phyloP scores from a whole-genome alignment of 2,888 invertebrate genomes.

The Scrobipalpa atriplicella region DNA sequence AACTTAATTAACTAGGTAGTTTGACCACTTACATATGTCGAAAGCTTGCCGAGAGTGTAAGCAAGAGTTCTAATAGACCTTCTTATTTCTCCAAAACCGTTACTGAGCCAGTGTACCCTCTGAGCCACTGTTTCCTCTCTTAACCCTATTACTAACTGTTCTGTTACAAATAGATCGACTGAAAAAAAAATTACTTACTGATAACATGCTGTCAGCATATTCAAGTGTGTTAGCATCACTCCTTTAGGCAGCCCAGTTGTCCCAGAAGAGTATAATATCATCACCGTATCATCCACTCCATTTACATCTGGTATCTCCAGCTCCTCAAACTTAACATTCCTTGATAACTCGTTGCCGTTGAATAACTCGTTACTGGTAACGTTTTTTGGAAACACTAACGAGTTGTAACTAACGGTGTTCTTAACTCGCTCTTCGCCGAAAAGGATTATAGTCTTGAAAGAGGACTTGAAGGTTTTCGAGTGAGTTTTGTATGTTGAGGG shows the following conservation, averaged over 20 bases:
- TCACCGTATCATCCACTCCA: conserved; percentile 54
- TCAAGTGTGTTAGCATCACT: conserved; percentile 64
- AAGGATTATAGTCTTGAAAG: conserved; percentile 53
- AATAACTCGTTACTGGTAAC: conserved; percentile 32
- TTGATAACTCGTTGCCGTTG: conserved; percentile 37
- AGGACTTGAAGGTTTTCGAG: conserved; percentile 44
- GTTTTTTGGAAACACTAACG: conserved; percentile 42
- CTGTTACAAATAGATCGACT: not conserved
- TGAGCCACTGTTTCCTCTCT: no score
- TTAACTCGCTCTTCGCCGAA: conserved; percentile 49
- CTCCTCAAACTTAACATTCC: conserved; percentile 51
- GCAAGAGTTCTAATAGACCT: no score
- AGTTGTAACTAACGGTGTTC: conserved; percentile 49
- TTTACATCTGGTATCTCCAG: conserved; percentile 53
- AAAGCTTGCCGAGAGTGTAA: no score
- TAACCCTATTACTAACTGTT: not conserved
- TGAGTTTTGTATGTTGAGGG: conserved; percentile 52
- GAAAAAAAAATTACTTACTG: conserved; percentile 49
- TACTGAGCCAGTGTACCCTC: no score
- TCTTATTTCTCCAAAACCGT: no score
- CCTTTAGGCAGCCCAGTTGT: conserved; percentile 72
- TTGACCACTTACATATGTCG: no score
- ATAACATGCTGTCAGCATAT: conserved; percentile 46
- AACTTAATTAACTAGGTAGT: no score
- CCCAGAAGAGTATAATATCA: conserved; percentile 69